phyloP scores from a whole-genome alignment of 2,113 vertebrate species.

The Eurypyga helias region DNA sequence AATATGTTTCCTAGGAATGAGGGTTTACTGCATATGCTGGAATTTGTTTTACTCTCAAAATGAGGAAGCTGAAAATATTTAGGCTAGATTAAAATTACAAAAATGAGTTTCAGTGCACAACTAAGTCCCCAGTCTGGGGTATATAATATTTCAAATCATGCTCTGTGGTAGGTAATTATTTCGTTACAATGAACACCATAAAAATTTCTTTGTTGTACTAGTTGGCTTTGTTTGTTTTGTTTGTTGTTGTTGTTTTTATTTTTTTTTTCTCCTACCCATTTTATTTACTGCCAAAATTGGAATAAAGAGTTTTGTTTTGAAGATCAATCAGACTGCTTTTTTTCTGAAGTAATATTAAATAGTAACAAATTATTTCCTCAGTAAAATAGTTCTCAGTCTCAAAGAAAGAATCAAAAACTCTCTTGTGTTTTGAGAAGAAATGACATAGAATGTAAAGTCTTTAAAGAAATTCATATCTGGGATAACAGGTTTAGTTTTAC shows the following conservation, averaged over 20 bases:
- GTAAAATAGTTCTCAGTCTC: not conserved
- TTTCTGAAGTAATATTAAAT: not conserved
- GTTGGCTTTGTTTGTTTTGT: no score
- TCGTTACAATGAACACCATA: not conserved
- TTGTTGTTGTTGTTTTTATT: no score
- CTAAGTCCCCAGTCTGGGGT: accelerated
- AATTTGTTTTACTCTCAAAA: not conserved
- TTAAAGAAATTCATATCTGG: not conserved
- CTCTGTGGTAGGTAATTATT: not conserved
- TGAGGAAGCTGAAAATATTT: not conserved
- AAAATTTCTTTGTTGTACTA: not conserved
- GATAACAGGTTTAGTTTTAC: not conserved
- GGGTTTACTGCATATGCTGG: not conserved
- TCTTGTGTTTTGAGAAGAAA: not conserved
- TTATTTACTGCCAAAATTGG: not conserved
- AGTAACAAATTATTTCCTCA: not conserved
- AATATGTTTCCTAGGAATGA: not conserved
- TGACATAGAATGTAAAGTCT: not conserved
- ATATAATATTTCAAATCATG: not conserved
- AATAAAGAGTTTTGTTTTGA: not conserved
- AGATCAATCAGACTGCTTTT: not conserved
- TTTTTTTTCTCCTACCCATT: no score
- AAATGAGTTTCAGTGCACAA: not conserved
- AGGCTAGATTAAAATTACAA: no score
- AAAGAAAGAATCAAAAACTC: not conserved